Evolutionary conservation across 2,797 vertebrate species (phyloP).

Genomic region (Lophius americanus): DNA sequence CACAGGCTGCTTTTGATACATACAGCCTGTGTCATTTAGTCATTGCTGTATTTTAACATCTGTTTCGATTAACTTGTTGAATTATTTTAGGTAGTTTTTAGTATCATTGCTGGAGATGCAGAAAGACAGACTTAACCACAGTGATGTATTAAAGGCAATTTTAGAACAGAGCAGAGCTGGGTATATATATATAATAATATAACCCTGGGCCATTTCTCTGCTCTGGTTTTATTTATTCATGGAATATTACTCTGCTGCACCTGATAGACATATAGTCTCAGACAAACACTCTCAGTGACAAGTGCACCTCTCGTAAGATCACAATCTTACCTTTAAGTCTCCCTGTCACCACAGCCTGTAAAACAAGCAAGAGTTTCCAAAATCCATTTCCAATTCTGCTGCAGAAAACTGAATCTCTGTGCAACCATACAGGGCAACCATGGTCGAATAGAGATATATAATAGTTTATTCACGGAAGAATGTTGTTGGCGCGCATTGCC

Average conservation of each 20-base stretch:
- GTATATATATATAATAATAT: conserved; percentile 57
- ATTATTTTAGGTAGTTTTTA: conserved; percentile 16
- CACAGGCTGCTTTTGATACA: conserved; percentile 8
- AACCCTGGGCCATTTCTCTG: conserved; percentile 32
- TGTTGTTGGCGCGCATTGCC: conserved; percentile 14
- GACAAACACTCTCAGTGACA: conserved; percentile 57
- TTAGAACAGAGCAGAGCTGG: conserved; percentile 40
- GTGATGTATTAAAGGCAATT: conserved; percentile 48
- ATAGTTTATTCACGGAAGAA: conserved; percentile 26
- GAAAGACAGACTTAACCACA: conserved; percentile 38
- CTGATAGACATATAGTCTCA: conserved; percentile 64
- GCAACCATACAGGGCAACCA: conserved; percentile 23
- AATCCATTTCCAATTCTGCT: conserved; percentile 38
- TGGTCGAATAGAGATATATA: conserved; percentile 25
- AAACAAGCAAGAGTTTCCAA: conserved; percentile 47
- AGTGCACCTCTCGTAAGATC: conserved; percentile 54
- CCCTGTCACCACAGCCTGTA: conserved; percentile 40
- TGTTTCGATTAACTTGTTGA: conserved; percentile 21
- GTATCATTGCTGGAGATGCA: conserved; percentile 21
- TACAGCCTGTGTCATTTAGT: conserved; percentile 32
- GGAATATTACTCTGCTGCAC: conserved; percentile 49
- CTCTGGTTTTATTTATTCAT: conserved; percentile 56
- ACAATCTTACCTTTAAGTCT: conserved; percentile 54
- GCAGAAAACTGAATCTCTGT: conserved; percentile 45
- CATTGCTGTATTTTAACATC: conserved; percentile 46